Evolutionary conservation across 2,888 invertebrate genomes (phyloP).

Genomic region (Sphaerophoria taeniata): DNA sequence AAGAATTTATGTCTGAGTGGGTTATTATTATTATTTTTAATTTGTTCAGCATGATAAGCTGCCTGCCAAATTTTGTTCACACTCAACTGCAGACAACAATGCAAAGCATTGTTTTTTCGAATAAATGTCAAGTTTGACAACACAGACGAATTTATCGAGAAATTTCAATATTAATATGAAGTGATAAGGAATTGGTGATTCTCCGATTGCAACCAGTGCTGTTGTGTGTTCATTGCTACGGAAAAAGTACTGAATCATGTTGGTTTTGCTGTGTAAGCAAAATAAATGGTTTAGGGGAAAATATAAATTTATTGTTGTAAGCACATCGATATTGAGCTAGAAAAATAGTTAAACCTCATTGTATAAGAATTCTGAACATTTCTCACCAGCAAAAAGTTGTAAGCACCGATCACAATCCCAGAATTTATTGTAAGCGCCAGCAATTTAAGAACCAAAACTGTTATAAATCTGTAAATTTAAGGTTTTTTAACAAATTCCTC

Average conservation of each 20-base stretch:
- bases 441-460: not conserved
- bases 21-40: not conserved
- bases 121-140: slow-evolving; percentile 6
- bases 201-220: no score
- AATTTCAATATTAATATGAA: not conserved
- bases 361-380: not conserved
- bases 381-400: not conserved
- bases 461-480: not conserved
- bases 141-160: slow-evolving; percentile 24
- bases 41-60: slow-evolving; percentile 9
- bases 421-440: not conserved
- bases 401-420: no score
- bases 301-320: not conserved
- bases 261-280: no score
- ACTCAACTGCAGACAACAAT: slow-evolving; percentile 6
- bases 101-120: slow-evolving; percentile 9
- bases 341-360: not conserved
- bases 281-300: no score
- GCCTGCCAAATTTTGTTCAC: no score
- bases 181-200: not conserved
- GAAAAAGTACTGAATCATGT: no score
- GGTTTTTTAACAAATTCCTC: no score
- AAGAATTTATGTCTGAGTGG: not conserved
- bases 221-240: not conserved
- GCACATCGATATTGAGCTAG: not conserved